phyloP scores from a whole-genome alignment of 2,888 invertebrate genomes.

The Caenorhabditis sp. region DNA sequence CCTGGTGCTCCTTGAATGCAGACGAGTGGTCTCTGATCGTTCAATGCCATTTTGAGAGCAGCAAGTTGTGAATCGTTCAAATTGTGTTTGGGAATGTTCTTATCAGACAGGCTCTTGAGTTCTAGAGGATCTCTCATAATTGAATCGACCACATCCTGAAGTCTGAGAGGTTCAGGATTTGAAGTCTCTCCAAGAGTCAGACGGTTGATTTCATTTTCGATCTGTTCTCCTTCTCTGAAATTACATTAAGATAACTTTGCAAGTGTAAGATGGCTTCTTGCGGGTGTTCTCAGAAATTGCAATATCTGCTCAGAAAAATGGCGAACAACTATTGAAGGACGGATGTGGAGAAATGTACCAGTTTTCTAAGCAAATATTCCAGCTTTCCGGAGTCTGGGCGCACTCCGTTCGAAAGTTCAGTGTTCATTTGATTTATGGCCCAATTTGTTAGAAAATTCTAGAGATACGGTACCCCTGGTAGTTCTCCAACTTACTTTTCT shows the following conservation, averaged over 20 bases:
- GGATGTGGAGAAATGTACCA: no score
- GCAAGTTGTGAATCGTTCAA: background rate
- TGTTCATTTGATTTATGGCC: no score
- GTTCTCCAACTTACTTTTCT: background rate
- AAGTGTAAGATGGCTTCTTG: no score
- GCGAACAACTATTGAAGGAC: no score
- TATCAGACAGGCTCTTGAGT: background rate
- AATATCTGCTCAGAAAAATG: no score
- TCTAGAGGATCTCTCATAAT: background rate
- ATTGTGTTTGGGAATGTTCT: background rate
- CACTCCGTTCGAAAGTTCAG: no score
- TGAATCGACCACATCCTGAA: background rate
- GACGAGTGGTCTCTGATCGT: slow-evolving; percentile 23
- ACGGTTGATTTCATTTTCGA: background rate
- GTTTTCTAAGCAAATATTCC: no score
- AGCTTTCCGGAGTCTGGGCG: no score
- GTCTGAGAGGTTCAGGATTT: background rate
- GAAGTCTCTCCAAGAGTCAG: background rate
- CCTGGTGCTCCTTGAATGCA: slow-evolving; percentile 58
- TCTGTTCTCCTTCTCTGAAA: background rate
- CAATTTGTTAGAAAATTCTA: no score
- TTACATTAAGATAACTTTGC: no score
- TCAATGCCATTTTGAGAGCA: slow-evolving; percentile 40
- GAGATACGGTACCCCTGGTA: no score
- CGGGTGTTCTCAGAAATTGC: no score